Conservation (phyloP, 2,113 vertebrate genomes). For the Campylomormyrus tamandua region DNA sequence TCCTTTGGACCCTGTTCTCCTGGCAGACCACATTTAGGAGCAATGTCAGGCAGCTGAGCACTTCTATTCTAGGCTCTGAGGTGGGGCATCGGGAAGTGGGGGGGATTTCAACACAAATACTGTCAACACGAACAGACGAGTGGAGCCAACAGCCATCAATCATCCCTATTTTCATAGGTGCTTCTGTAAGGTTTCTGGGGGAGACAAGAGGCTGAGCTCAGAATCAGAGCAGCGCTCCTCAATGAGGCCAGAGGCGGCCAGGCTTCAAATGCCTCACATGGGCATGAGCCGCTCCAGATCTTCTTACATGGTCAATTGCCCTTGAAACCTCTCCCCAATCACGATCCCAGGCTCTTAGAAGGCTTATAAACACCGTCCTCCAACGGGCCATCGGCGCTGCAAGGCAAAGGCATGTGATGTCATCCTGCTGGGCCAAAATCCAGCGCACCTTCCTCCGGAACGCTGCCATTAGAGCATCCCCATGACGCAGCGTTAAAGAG, state of each 20-base stretch:
- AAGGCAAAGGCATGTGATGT: not conserved
- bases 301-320: not conserved
- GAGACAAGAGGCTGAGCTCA: not conserved
- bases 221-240: not conserved
- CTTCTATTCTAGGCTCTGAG: not conserved
- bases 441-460: not conserved
- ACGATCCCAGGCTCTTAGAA: not conserved
- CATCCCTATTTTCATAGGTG: not conserved
- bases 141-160: not conserved
- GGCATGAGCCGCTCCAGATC: not conserved
- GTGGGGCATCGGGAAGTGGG: not conserved
- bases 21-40: not conserved
- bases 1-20: not conserved
- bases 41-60: not conserved
- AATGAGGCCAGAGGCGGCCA: not conserved
- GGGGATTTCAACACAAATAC: not conserved
- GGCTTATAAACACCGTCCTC: not conserved
- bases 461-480: not conserved
- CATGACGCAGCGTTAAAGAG: not conserved
- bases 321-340: not conserved
- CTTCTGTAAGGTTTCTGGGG: not conserved
- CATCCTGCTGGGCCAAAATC: not conserved
- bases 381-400: not conserved
- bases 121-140: not conserved
- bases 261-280: not conserved